These are phyloP conservation scores for Cetonia aurata DNA, from an alignment of 2,888 invertebrate species.

Conservation along the genomic window DNA sequence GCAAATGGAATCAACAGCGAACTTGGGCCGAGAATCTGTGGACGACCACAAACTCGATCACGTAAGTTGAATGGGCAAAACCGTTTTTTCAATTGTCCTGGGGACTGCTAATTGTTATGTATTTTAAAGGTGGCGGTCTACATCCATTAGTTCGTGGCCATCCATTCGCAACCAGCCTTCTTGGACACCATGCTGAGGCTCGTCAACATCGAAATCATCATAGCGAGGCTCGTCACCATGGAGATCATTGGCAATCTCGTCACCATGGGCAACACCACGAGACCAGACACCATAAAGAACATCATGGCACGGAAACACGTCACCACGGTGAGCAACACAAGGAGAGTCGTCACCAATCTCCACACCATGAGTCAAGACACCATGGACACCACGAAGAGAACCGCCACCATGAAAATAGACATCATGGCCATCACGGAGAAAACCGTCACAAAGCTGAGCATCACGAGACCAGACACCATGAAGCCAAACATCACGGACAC, in stretches of 20 bases:
- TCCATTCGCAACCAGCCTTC: not conserved
- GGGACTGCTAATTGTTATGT: not conserved
- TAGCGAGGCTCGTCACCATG: constrained; percentile 4
- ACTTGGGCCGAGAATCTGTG: too few species aligned
- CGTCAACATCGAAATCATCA: constrained; percentile 17
- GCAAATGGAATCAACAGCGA: too few species aligned
- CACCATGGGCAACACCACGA: not conserved
- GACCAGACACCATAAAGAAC: not conserved
- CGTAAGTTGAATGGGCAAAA: too few species aligned
- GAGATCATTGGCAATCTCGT: not conserved
- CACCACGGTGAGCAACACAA: not conserved
- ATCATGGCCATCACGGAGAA: not conserved
- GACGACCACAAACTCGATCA: too few species aligned
- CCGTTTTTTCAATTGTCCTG: not conserved
- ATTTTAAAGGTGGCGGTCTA: not conserved
- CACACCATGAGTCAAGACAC: not conserved
- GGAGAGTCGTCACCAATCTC: not conserved
- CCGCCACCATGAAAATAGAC: not conserved
- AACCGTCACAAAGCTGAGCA: not conserved
- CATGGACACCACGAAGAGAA: constrained; percentile 3
- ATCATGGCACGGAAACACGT: not conserved
- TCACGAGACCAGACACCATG: not conserved
- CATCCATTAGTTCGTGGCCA: not conserved
- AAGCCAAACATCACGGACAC: constrained; percentile 7
- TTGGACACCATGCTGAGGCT: constrained; percentile 4